A percentile compares a stretch with the other conserved stretches of the same genome.
These are phyloP conservation scores for Heliopora coerulea DNA, from an alignment of 92 coral and sea anemone genomes.

Conservation along the genomic window DNA sequence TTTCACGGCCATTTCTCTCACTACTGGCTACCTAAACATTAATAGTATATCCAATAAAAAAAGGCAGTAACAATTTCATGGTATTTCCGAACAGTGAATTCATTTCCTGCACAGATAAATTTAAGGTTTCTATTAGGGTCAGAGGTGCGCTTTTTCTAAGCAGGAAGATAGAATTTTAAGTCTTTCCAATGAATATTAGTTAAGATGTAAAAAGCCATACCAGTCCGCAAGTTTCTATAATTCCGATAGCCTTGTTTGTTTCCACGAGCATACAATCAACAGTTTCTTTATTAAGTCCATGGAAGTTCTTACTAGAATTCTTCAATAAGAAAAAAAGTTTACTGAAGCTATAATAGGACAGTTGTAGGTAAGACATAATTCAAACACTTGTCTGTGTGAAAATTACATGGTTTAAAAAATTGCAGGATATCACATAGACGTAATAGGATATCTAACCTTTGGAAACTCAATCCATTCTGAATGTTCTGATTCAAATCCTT, in stretches of 20 bases:
- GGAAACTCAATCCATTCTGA: conserved; percentile 30
- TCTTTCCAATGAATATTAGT: neutral
- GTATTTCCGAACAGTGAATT: no score
- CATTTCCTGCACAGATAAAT: no score
- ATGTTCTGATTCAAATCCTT: conserved; percentile 10
- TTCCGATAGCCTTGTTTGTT: conserved; percentile 15
- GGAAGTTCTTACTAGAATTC: conserved; percentile 23
- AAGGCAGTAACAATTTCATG: no score
- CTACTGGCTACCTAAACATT: no score
- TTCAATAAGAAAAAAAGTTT: neutral
- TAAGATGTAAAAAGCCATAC: neutral
- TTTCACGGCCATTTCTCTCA: no score
- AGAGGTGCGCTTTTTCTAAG: neutral
- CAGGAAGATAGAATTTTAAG: neutral
- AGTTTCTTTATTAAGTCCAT: conserved; percentile 22
- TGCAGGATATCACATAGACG: neutral
- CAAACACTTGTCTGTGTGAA: no score
- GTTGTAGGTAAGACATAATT: no score
- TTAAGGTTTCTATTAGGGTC: neutral
- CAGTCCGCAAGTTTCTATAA: neutral
- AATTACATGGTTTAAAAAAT: no score
- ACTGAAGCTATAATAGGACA: no score
- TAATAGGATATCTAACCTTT: conserved; percentile 5
- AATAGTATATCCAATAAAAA: no score
- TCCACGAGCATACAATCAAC: conserved; percentile 18